Conservation (phyloP, 1,140 invertebrate genomes). For the Battus philenor region DNA sequence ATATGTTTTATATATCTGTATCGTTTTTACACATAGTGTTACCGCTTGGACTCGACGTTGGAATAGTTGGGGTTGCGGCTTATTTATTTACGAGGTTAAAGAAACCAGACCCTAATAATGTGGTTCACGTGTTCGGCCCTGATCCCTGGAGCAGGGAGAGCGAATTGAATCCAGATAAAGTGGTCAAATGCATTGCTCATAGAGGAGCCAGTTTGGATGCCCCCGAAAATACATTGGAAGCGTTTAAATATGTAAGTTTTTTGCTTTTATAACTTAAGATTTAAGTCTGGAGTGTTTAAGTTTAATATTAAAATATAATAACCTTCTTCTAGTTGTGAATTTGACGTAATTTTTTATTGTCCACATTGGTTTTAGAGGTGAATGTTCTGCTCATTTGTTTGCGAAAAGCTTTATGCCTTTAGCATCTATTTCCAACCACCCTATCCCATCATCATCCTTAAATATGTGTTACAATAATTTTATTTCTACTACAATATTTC, state of each 20-base stretch:
- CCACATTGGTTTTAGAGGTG: no score
- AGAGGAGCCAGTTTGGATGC: conserved; percentile 83
- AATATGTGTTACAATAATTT: no score
- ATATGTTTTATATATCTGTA: conserved; percentile 38
- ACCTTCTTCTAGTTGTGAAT: no score
- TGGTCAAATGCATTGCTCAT: conserved; percentile 77
- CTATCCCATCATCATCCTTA: no score
- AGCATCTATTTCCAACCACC: no score
- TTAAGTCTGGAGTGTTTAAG: no score
- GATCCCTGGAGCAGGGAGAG: conserved; percentile 44
- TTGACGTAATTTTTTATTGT: no score
- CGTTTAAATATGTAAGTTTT: conserved; percentile 81
- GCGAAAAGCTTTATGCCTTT: no score
- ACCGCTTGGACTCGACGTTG: conserved; percentile 57
- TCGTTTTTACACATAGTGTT: conserved; percentile 51
- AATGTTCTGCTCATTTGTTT: no score
- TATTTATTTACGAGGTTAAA: conserved; percentile 53
- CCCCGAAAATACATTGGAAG: conserved; percentile 84
- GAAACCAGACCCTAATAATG: conserved; percentile 44
- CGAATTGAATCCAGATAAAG: conserved; percentile 39
- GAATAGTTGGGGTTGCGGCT: conserved; percentile 41
- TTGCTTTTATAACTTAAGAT: conserved; percentile 6
- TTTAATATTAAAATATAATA: no score
- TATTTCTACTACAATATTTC: no score
- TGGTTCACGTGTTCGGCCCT: conserved; percentile 53